phyloP scores from a whole-genome alignment of 2,888 invertebrate species.

The Holacanthella duospinosa region DNA sequence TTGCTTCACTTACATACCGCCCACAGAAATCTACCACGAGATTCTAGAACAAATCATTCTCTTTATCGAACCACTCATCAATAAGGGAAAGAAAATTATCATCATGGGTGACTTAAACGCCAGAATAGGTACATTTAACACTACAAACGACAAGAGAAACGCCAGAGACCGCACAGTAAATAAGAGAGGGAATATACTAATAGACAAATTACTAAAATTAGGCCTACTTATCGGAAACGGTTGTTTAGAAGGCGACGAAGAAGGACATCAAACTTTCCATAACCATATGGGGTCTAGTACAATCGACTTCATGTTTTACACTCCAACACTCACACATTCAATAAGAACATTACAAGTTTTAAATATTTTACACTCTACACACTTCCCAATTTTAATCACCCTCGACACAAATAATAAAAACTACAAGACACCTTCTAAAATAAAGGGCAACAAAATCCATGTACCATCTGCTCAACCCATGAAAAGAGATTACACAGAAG shows the following conservation, averaged over 20 bases:
- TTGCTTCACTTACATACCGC: background rate
- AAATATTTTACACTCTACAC: too few species aligned
- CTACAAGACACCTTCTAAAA: too few species aligned
- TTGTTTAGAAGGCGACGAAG: background rate
- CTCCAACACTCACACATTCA: background rate
- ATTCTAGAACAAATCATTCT: background rate
- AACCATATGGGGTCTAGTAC: background rate
- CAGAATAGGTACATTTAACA: background rate
- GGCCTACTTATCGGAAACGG: background rate
- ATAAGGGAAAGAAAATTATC: background rate
- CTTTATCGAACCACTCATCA: background rate
- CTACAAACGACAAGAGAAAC: background rate
- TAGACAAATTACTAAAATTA: background rate
- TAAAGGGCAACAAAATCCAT: too few species aligned
- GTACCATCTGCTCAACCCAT: too few species aligned
- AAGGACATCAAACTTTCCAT: background rate
- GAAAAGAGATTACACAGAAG: too few species aligned
- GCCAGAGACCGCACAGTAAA: background rate
- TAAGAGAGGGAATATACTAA: background rate
- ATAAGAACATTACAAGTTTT: too few species aligned
- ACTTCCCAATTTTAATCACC: too few species aligned
- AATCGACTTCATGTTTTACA: background rate
- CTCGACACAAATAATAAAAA: too few species aligned
- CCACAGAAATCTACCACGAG: background rate
- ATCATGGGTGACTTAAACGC: background rate